Conservation (phyloP, 2,113 vertebrate species). For the Sarotherodon lohbergeri region DNA sequence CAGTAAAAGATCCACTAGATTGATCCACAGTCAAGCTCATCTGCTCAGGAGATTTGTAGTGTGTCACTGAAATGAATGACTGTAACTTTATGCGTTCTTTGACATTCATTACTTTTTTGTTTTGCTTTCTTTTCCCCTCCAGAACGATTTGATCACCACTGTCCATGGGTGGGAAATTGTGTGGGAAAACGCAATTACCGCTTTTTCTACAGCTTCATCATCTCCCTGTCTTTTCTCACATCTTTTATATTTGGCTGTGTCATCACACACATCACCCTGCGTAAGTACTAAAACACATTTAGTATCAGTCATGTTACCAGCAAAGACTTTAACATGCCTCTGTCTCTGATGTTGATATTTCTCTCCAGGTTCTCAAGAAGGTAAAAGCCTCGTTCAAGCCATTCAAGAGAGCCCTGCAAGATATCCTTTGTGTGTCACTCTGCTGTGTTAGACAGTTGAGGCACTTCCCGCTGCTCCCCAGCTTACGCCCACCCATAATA, state of each 20-base stretch:
- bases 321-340: neutral
- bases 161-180: slow-evolving; percentile 98
- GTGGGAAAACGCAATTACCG: slow-evolving; percentile 95
- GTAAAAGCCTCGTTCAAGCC: slow-evolving; percentile 76
- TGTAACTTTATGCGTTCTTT: neutral
- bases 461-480: neutral
- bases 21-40: neutral
- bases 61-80: neutral
- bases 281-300: slow-evolving; percentile 45
- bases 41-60: neutral
- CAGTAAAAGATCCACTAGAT: neutral
- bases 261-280: slow-evolving; percentile 88
- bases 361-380: slow-evolving; percentile 80
- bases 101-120: too few species aligned
- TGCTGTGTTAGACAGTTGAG: neutral
- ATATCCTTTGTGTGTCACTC: slow-evolving; percentile 82
- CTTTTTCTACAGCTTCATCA: slow-evolving; percentile 95
- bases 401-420: slow-evolving; percentile 90
- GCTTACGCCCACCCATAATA: slow-evolving; percentile 40
- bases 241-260: slow-evolving; percentile 96
- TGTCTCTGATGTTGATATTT: neutral
- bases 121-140: neutral
- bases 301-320: neutral
- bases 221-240: slow-evolving; percentile 94
- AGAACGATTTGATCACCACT: slow-evolving; percentile 97